These are phyloP conservation scores for Crotalus helleri DNA, from an alignment of 2,113 vertebrate genomes.

Conservation along the genomic window DNA sequence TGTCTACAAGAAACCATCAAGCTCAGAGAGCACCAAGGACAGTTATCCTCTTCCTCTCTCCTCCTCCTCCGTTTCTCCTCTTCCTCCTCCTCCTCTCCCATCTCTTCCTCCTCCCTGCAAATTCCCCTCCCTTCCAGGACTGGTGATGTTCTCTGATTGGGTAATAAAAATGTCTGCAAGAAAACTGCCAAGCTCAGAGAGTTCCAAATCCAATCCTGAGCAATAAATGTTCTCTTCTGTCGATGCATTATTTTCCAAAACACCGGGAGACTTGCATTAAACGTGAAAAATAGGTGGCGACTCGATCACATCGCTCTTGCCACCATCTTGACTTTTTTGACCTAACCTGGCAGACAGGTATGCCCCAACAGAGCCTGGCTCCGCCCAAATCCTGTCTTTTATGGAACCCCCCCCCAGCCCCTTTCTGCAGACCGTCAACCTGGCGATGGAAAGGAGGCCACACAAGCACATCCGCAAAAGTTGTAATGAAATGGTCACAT, in stretches of 20 bases:
- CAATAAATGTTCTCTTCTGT: neutral
- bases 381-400: neutral
- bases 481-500: conserved; percentile 69
- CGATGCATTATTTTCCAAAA: neutral
- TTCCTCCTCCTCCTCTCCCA: too few relatives aligned
- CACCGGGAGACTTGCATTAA: neutral
- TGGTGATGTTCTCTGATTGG: neutral
- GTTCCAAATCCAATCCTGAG: neutral
- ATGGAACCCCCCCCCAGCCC: neutral
- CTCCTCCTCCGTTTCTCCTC: too few relatives aligned
- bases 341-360: neutral
- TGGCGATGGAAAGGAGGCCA: neutral
- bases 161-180: neutral
- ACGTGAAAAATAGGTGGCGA: neutral
- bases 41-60: too few relatives aligned
- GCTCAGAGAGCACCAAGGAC: neutral
- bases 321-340: neutral
- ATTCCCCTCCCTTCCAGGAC: too few relatives aligned
- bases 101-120: too few relatives aligned
- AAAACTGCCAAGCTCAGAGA: neutral
- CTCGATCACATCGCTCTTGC: neutral
- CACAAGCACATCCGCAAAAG: neutral
- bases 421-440: neutral
- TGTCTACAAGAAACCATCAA: neutral
- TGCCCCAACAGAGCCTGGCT: too few relatives aligned